Evolutionary conservation across 2,888 invertebrate genomes (phyloP).

Genomic region (Diaprepes abbreviatus): DNA sequence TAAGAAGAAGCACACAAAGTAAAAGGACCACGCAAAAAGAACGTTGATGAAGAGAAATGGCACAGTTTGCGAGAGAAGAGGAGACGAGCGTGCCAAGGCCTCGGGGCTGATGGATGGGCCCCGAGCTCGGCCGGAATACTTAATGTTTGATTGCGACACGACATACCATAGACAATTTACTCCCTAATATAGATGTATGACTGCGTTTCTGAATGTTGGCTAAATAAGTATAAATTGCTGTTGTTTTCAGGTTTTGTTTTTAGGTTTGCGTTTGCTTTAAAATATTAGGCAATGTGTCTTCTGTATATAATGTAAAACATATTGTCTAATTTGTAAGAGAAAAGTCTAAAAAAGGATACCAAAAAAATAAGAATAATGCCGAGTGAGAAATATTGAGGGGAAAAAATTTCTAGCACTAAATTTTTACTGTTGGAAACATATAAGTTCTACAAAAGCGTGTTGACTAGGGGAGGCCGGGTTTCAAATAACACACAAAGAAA

Average conservation of each 20-base stretch:
- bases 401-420: no score
- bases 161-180: conserved; percentile 62
- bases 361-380: no score
- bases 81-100: conserved; percentile 52
- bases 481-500: no score
- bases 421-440: no score
- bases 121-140: conserved; percentile 64
- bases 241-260: conserved; percentile 42
- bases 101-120: conserved; percentile 63
- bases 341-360: no score
- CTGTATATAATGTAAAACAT: no score
- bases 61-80: conserved; percentile 57
- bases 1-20: conserved; percentile 26
- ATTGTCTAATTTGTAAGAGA: no score
- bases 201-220: conserved; percentile 35
- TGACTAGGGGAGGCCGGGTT: no score
- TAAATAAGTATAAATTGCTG: conserved; percentile 50
- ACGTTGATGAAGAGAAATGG: conserved; percentile 67
- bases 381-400: no score
- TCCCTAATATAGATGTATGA: conserved; percentile 59
- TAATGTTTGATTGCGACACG: conserved; percentile 64
- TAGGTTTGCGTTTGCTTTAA: conserved; percentile 9
- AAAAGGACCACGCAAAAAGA: conserved; percentile 40
- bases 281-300: not conserved
- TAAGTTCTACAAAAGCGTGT: no score